phyloP scores from a whole-genome alignment of 2,888 invertebrate genomes.

The Luffia ferchaultella region DNA sequence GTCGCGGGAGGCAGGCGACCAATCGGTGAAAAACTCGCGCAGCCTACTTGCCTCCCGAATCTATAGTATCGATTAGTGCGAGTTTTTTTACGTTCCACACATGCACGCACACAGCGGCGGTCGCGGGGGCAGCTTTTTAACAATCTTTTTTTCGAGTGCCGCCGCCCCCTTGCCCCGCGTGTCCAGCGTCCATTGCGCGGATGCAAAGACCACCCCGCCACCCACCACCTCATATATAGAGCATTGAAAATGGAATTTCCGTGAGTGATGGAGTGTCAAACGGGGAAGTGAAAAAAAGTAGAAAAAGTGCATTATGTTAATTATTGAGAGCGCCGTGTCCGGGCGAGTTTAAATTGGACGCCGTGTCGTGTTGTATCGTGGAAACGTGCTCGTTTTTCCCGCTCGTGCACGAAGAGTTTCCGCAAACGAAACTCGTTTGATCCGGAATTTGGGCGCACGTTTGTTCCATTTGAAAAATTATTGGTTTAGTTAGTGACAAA shows the following conservation, averaged over 20 bases:
- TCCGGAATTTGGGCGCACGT: background rate
- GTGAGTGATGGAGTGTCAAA: slow-evolving; percentile 68
- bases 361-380: slow-evolving; percentile 44
- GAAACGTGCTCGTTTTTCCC: slow-evolving; percentile 29
- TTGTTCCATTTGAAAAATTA: background rate
- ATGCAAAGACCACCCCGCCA: slow-evolving; percentile 59
- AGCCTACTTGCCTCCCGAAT: slow-evolving; percentile 58
- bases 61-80: slow-evolving; percentile 66
- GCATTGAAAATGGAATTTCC: slow-evolving; percentile 67
- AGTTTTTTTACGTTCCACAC: slow-evolving; percentile 46
- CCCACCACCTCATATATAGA: slow-evolving; percentile 51
- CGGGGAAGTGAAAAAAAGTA: slow-evolving; percentile 59
- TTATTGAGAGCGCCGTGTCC: slow-evolving; percentile 50
- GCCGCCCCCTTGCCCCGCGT: slow-evolving; percentile 53
- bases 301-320: slow-evolving; percentile 65
- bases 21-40: slow-evolving; percentile 46
- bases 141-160: slow-evolving; percentile 58
- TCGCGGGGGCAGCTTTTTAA: slow-evolving; percentile 60
- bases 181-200: slow-evolving; percentile 62
- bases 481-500: too few relatives aligned
- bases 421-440: slow-evolving; percentile 1
- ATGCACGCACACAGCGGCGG: slow-evolving; percentile 61
- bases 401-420: background rate
- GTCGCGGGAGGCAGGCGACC: slow-evolving; percentile 34
- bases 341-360: slow-evolving; percentile 62